Evolutionary conservation across 2,888 invertebrate species (phyloP), one percentile per base, ranked within the genome.

Genomic region (Diachrysia chrysitis): DNA sequence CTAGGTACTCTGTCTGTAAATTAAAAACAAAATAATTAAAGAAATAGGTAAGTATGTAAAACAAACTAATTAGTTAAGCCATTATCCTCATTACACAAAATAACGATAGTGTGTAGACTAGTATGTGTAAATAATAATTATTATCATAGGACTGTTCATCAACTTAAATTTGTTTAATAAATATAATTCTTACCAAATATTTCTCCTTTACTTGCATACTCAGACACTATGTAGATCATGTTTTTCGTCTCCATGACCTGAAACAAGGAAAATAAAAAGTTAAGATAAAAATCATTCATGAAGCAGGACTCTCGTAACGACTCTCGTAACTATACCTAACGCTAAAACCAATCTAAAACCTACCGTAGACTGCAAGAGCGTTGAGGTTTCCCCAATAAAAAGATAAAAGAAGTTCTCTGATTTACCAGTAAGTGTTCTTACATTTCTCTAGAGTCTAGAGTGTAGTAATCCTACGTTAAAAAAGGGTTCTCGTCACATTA

Each of bases 221-320:
- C 99, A 71, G 99, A 99, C 79, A 99, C 99, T 90, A 99, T 97
- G 95, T 99, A 99, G 90, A 99, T 98, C 98, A 99, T 99, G 92
- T 98, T 98, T 92, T 99, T 99, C 67, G 99, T 99, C 95, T 99
- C 99, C 98, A 99, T 99, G 87, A 99, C 99, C 98, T 99, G 95
- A 46, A 96, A 96, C 86, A 87, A 90, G 46, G 48, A 12, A 63
- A 17, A 25, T n/a, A 16, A 53, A 53, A 60, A 37, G 46, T n/a
- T 23, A n/a, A 12, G 35, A 32, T 10, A n/a, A 46, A 21, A 57
- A 12, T 9, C 9, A 17, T 21, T 51, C 4, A 42, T 2, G n/a
- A 42, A 2, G 14, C 42, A 42, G 14, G 42, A 14, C 14, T 42
- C 3, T 6, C 14, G 2, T 14, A 37, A 32, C n/a, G n/a, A n/a